Evolutionary conservation across 2,888 invertebrate genomes (phyloP), one percentile per base, ranked within the genome.

Genomic region (Sabellastarte sp.): DNA sequence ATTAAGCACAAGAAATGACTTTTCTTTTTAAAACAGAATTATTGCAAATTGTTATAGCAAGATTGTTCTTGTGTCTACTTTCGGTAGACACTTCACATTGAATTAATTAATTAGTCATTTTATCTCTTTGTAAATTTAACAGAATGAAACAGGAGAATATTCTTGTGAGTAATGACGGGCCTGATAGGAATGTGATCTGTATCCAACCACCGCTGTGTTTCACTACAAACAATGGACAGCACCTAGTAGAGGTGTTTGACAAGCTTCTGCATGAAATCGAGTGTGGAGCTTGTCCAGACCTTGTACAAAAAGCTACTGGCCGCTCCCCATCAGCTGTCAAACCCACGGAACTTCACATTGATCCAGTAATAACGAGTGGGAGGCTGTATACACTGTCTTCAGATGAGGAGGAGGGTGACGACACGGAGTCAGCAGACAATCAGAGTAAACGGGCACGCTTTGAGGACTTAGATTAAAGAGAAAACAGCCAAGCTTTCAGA

Each of bases 121-220:
- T n/a, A n/a, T n/a, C n/a, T n/a, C n/a, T n/a, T n/a, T n/a, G n/a
- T n/a, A n/a, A n/a, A n/a, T n/a, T n/a, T 29, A 59, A 26, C 50
- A 63, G 63, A 58, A 64, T 78, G 63, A 79, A 79, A 62, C 76
- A 77, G 59, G 68, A 73, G 57, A 77, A 74, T 61, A 75, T 80
- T 29, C 71, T 80, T 53, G 68, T 76, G 5, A 70, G 73, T 15
- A 74, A 76, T 67, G 77, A 76, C 15, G 80, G 80, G 20, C 73
- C 74, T 55, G 77, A 78, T 41, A 77, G 75, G 63, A 80, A 80
- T 66, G 73, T 79, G 10, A 69, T 80, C 56, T 63, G 68, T 26
- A 60, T 80, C 52, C 65, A 67, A 3, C 80, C 80, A 20, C 79
- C 80, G 0, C 71, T 80, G 74, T 80, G 79, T 68, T 79, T 80